Percentiles rank a stretch among this genome's conserved stretches.
These are phyloP conservation scores for Heliconius erato DNA, from an alignment of 2,888 invertebrate species.

Conservation along the genomic window DNA sequence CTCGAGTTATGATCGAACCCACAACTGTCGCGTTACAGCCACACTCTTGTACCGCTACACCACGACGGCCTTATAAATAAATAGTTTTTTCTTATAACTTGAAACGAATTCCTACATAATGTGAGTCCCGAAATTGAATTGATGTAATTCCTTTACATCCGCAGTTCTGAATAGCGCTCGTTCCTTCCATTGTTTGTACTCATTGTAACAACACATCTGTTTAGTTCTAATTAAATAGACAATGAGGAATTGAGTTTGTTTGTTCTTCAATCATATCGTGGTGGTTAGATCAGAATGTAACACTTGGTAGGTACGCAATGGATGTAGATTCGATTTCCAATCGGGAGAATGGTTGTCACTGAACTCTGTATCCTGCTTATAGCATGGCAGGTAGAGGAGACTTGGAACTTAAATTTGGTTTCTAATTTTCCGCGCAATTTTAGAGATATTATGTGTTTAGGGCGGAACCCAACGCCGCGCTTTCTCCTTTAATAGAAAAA, in stretches of 20 bases:
- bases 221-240: slow-evolving; percentile 14
- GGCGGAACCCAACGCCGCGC: no score
- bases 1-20: no score
- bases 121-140: slow-evolving; percentile 80
- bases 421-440: no score
- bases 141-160: slow-evolving; percentile 73
- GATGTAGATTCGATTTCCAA: neutral
- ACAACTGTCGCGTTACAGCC: no score
- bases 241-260: neutral
- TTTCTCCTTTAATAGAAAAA: no score
- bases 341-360: no score
- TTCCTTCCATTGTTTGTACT: slow-evolving; percentile 1
- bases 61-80: no score
- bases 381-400: no score
- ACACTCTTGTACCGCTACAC: no score
- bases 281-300: neutral
- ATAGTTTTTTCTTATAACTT: neutral
- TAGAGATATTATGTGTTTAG: no score
- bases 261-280: neutral
- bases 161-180: slow-evolving; percentile 54
- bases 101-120: slow-evolving; percentile 76
- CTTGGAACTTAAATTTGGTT: no score
- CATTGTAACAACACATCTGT: slow-evolving; percentile 6
- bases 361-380: no score
- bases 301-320: neutral